phyloP scores from a whole-genome alignment of 2,888 invertebrate genomes.

The Sminthurinus aureus region DNA sequence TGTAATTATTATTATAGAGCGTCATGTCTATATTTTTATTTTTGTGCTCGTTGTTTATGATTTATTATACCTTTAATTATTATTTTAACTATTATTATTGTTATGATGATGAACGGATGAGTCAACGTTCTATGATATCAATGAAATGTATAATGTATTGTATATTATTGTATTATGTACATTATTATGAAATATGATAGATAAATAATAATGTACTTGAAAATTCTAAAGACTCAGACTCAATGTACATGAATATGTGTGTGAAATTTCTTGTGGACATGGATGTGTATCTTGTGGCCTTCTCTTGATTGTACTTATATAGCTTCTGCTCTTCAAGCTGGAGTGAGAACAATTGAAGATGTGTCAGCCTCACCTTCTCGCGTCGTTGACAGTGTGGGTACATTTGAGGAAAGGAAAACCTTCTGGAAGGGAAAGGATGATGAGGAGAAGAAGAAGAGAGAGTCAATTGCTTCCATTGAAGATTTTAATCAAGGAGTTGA shows the following conservation, averaged over 20 bases:
- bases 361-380: conserved; percentile 58
- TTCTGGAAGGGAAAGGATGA: conserved; percentile 59
- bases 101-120: too few relatives aligned
- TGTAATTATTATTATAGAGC: too few relatives aligned
- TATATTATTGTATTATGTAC: neutral
- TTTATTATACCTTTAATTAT: neutral
- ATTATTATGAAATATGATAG: neutral
- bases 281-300: conserved; percentile 8
- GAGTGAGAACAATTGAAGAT: conserved; percentile 32
- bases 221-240: neutral
- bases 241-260: conserved; percentile 17
- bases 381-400: conserved; percentile 58
- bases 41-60: neutral
- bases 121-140: neutral
- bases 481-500: conserved; percentile 62
- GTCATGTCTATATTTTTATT: too few relatives aligned
- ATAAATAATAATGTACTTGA: neutral
- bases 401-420: conserved; percentile 56
- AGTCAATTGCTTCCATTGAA: conserved; percentile 52
- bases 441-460: conserved; percentile 56
- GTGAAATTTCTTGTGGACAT: neutral
- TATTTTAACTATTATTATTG: neutral
- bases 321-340: conserved; percentile 16
- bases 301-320: neutral
- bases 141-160: neutral